Evolutionary conservation across 2,113 vertebrate genomes (phyloP), one percentile per base, ranked within the genome.

Genomic region (Poeciliopsis occidentalis): DNA sequence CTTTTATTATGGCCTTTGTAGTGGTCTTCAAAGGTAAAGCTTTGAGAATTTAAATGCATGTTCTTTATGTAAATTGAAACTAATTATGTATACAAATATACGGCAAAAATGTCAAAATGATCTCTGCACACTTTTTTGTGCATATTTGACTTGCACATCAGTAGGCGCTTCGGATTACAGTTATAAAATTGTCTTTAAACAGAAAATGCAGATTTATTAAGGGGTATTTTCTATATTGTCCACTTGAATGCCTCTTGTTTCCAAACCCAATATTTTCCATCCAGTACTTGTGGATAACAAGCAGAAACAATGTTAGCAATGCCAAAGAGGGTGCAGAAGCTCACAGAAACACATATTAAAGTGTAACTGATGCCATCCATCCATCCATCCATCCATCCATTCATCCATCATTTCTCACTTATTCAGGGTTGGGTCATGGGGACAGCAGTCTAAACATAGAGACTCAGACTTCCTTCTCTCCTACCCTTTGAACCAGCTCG

Each of bases 1-100:
- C 71, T 75, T 75, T 78, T 63, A 64, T 85, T 75, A 62, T 2
- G 31, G 39, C 13, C 17, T 29, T 75, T 51, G 26, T 64, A 75
- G 15, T 19, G 3, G 12, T 63, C 19, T 77, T 80, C n/a, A 8
- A 37, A 64, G 60, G 47, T 79, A 60, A 69, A 70, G 73, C 12
- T 44, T 26, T 4, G 3, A 12, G 10, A 34, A n/a, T 44, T 47
- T 4, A 31, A 47, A 63, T 24, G 29, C 15, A 41, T 27, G 13
- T 2, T 11, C 1, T 7, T 4, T 34, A 51, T 51, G 19, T n/a
- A 73, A 47, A 19, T 5, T 51, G 61, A 24, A 64, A 5, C n/a
- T 1, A n/a, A 24, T 62, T 32, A n/a, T 39, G 27, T 19, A n/a
- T 47, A 19, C 6, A 32, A 26, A n/a, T 31, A 12, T 26, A 11